Conservation (phyloP, 2,888 invertebrate genomes). For the Arctia plantaginis region DNA sequence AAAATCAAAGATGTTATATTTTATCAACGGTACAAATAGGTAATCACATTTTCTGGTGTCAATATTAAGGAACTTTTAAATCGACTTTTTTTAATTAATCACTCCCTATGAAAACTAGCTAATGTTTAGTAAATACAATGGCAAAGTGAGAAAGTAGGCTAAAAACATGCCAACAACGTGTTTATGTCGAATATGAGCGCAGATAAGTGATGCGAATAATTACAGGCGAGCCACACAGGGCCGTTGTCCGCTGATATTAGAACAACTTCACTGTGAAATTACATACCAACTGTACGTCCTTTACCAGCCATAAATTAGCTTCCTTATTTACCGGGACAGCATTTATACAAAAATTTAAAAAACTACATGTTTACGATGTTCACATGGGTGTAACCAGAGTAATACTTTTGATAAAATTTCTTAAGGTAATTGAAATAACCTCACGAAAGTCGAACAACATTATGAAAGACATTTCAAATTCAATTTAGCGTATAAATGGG, state of each 20-base stretch:
- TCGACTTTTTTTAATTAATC: no score
- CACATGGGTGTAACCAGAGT: not conserved
- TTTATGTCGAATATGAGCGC: not conserved
- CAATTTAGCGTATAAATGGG: no score
- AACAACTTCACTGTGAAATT: constrained; percentile 19
- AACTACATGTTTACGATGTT: not conserved
- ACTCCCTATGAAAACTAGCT: not conserved
- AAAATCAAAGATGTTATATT: no score
- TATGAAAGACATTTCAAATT: not conserved
- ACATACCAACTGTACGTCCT: constrained; percentile 6
- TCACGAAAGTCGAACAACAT: not conserved
- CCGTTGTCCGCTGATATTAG: constrained; percentile 11
- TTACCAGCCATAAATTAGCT: constrained; percentile 5
- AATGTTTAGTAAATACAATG: not conserved
- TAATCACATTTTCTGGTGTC: no score
- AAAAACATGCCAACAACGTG: not conserved
- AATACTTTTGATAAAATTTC: not conserved
- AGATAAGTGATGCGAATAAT: constrained; percentile 15
- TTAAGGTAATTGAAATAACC: not conserved
- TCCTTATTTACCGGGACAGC: not conserved
- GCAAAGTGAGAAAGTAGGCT: not conserved
- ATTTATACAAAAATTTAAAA: not conserved
- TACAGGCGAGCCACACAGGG: not conserved
- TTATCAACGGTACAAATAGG: no score
- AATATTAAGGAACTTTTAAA: not conserved